Base-by-base conservation (phyloP, 2,797 vertebrate genomes). In the Brachyrhaphis roseni region DNA sequence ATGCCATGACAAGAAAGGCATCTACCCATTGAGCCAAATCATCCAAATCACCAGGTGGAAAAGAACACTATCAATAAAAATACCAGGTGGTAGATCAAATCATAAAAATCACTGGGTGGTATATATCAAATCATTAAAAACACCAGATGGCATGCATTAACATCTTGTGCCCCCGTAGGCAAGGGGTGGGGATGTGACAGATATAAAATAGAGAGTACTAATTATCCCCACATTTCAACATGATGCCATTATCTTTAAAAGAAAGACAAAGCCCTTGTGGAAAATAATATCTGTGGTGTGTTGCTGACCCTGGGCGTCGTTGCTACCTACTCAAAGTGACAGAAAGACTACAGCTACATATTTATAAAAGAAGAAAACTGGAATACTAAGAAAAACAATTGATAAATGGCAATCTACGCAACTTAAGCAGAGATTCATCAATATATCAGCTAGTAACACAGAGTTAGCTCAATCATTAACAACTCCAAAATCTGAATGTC, bases 41-140 rank as follows among this genome's bases (percentile, higher is more conserved):
- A 94, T 94, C 93, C 90, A 83, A 90, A 95, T 92, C 93, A 92
- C 94, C 94, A 94, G 94, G 94, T 95, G 94, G 94, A 95, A 94
- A 92, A 93, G 91, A 95, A 92, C 91, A 94, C 94, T 94, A 95
- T 95, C 94, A 94, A 95, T 95, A 95, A 94, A 95, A 94, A 92
- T 95, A 94, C 94, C 94, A 95, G 94, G 94, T 95, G 94, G 94
- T 95, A 94, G 93, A 95, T 95, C 93, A 95, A 95, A 95, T 95
- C 94, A 95, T 95, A 92, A 95, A 95, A 95, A 94, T 94, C 94
- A 93, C 92, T 94, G 93, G 94, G 95, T 95, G 94, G 94, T 94
- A 94, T 94, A 94, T 94, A 94, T 95, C 91, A 95, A 94, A 95
- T 95, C 93, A 95, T 94, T 95, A 94, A 95, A 95, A 94, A 93